These are phyloP conservation scores for Brachymystax lenok DNA, from an alignment of 2,797 vertebrate genomes.

Conservation along the genomic window DNA sequence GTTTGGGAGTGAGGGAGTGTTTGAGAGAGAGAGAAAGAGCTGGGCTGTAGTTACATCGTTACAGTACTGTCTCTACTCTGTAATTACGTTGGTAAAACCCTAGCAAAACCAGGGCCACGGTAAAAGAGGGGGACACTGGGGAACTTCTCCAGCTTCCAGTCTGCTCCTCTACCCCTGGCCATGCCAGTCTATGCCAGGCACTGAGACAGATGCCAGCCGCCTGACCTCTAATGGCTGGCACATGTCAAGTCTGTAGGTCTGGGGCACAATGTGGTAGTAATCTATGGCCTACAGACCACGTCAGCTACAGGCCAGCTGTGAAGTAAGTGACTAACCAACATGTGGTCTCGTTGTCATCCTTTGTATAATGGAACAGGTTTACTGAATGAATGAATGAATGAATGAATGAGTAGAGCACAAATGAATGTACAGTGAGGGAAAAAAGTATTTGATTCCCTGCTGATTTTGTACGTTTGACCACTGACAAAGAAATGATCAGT, in stretches of 20 bases:
- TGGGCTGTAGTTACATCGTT: background rate
- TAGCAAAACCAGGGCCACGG: background rate
- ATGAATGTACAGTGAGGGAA: too few species aligned
- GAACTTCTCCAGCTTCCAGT: background rate
- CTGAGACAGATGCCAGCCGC: background rate
- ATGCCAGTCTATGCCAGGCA: background rate
- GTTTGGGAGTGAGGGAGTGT: slow-evolving; percentile 12
- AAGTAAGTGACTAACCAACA: background rate
- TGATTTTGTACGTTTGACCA: too few species aligned
- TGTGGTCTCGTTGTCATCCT: too few species aligned
- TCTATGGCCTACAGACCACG: background rate
- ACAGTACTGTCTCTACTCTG: background rate
- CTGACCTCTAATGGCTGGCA: background rate
- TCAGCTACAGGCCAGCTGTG: background rate
- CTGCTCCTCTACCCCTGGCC: background rate
- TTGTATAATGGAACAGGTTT: too few species aligned
- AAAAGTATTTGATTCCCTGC: too few species aligned
- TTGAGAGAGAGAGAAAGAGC: slow-evolving; percentile 8
- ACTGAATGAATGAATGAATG: too few species aligned
- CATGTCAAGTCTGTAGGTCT: background rate
- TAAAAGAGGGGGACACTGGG: background rate
- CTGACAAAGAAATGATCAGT: too few species aligned
- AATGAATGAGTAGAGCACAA: too few species aligned
- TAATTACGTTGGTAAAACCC: background rate
- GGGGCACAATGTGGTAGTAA: background rate